A percentile compares a stretch with the other conserved stretches of the same genome.
These are phyloP conservation scores for Hepsetus odoe DNA, from an alignment of 2,113 vertebrate species.

Conservation along the genomic window DNA sequence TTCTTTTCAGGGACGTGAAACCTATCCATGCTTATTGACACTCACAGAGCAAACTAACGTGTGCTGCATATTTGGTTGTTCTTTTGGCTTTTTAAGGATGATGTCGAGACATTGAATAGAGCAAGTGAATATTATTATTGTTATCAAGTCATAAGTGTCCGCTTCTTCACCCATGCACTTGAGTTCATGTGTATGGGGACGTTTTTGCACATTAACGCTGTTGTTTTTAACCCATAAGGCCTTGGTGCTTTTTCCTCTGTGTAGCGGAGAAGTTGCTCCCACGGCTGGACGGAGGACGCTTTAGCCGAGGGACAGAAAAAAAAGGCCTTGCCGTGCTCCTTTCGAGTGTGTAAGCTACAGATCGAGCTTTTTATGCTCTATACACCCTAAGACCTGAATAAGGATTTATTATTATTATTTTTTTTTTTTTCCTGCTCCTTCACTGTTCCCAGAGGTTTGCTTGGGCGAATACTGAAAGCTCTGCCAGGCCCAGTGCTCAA, in stretches of 20 bases:
- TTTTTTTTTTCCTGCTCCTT: not conserved
- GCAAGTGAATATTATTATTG: not conserved
- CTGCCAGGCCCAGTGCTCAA: conserved; percentile 31
- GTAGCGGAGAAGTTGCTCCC: conserved; percentile 38
- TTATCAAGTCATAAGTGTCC: not conserved
- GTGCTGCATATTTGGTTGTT: conserved; percentile 33
- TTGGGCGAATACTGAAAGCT: conserved; percentile 2
- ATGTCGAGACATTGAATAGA: not conserved
- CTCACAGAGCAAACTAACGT: conserved; percentile 9
- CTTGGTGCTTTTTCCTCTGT: conserved; percentile 60
- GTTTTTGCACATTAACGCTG: conserved; percentile 63
- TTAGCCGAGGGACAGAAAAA: not conserved
- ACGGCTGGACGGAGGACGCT: conserved; percentile 4
- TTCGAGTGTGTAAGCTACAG: not conserved
- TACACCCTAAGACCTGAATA: too few species aligned
- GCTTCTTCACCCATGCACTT: not conserved
- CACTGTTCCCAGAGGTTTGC: conserved; percentile 11
- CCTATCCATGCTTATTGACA: not conserved
- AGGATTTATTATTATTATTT: not conserved
- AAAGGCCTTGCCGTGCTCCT: not conserved
- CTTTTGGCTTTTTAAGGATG: conserved; percentile 8
- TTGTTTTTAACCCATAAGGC: conserved; percentile 53
- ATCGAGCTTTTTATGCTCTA: too few species aligned
- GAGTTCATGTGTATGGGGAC: conserved; percentile 15
- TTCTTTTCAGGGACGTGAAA: conserved; percentile 52